phyloP scores from a whole-genome alignment of 2,797 vertebrate genomes.

The Galago senegalensis region DNA sequence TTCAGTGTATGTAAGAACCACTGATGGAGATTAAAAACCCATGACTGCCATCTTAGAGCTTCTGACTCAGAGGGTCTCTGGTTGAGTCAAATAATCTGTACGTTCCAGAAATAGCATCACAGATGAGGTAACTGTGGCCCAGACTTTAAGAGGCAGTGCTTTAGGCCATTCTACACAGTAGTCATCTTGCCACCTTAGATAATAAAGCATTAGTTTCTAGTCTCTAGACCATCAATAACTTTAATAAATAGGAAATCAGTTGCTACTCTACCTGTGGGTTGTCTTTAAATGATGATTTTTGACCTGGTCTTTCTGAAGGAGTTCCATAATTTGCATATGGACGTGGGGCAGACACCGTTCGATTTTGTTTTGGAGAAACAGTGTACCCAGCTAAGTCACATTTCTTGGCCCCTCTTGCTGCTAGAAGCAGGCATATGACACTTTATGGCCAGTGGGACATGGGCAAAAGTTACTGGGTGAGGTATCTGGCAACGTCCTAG shows the following conservation, averaged over 20 bases:
- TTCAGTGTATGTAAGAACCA: not conserved
- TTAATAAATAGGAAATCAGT: not conserved
- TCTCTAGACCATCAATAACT: not conserved
- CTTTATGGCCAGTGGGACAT: not conserved
- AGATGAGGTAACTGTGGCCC: not conserved
- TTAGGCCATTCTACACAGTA: not conserved
- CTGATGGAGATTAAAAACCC: not conserved
- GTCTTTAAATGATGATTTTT: not conserved
- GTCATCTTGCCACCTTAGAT: not conserved
- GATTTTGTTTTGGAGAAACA: not conserved
- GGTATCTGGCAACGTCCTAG: not conserved
- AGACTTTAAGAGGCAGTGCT: not conserved
- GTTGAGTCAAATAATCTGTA: not conserved
- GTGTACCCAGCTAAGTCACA: not conserved
- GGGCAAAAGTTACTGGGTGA: not conserved
- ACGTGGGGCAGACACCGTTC: not conserved
- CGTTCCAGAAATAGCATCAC: not conserved
- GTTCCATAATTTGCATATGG: not conserved
- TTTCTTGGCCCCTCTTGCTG: not conserved
- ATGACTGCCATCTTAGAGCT: not conserved
- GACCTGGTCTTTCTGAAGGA: not conserved
- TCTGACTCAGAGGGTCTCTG: not conserved
- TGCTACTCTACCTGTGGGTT: not conserved
- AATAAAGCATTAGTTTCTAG: not conserved
- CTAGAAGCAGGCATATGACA: not conserved